These are phyloP conservation scores for Drosophila bocqueti DNA, from an alignment of 1,140 invertebrate genomes.

Conservation along the genomic window DNA sequence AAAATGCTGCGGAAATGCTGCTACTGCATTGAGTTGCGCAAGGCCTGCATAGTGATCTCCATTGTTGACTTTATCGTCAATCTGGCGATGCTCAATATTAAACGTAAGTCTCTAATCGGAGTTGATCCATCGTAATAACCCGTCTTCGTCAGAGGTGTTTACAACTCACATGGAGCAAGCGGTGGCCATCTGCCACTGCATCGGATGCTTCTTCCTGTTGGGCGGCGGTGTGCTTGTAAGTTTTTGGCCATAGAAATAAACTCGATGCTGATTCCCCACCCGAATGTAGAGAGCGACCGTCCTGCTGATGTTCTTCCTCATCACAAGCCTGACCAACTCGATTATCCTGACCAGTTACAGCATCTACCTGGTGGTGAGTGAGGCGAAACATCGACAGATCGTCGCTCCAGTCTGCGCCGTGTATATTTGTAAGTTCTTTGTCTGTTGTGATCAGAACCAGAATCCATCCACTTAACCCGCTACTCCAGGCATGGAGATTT, in stretches of 20 bases:
- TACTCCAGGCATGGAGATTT: conserved; percentile 22
- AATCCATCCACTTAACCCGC: background rate
- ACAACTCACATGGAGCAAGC: conserved; percentile 36
- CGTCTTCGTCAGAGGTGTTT: background rate
- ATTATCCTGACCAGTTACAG: conserved; percentile 7
- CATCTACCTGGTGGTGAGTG: background rate
- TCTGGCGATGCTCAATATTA: conserved; percentile 10
- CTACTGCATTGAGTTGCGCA: conserved; percentile 41
- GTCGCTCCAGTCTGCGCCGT: background rate
- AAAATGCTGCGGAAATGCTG: conserved; percentile 41
- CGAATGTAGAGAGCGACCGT: conserved; percentile 44
- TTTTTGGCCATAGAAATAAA: background rate
- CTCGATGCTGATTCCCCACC: background rate
- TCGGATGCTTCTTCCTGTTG: conserved; percentile 54
- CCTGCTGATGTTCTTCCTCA: conserved; percentile 59
- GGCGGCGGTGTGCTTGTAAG: conserved; percentile 56
- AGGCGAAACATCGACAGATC: background rate
- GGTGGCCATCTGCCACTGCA: conserved; percentile 63
- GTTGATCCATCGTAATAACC: background rate
- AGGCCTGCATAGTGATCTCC: conserved; percentile 45
- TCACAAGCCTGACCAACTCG: conserved; percentile 54
- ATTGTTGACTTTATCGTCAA: conserved; percentile 31
- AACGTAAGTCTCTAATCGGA: conserved; percentile 8
- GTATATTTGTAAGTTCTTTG: conserved; percentile 37
- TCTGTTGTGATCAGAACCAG: no score